Percentiles rank a stretch among this genome's conserved stretches.
These are phyloP conservation scores for Apocrypta bakeri DNA, from an alignment of 1,140 invertebrate genomes.

Conservation along the genomic window DNA sequence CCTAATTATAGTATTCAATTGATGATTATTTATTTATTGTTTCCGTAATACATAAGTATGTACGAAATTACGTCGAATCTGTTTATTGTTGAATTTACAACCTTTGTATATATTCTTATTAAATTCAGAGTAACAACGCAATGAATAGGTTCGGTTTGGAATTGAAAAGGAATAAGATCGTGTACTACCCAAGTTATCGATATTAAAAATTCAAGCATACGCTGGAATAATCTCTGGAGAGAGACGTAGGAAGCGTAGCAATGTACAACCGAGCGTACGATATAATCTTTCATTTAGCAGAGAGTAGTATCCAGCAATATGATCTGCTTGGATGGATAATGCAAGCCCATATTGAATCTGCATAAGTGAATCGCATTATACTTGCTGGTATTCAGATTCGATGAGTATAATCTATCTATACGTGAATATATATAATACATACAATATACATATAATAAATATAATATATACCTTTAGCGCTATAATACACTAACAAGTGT, in stretches of 20 bases:
- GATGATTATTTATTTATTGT: too few relatives aligned
- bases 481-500: too few relatives aligned
- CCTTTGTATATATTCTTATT: too few relatives aligned
- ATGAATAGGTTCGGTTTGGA: not conserved
- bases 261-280: not conserved
- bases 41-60: too few relatives aligned
- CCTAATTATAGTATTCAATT: too few relatives aligned
- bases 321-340: not conserved
- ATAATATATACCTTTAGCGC: not conserved
- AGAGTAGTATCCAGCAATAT: not conserved
- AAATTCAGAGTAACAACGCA: too few relatives aligned
- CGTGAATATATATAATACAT: not conserved
- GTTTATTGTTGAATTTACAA: too few relatives aligned
- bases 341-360: conserved; percentile 3
- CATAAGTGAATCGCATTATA: conserved; percentile 15
- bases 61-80: too few relatives aligned
- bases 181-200: not conserved
- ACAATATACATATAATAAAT: too few relatives aligned
- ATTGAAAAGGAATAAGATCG: not conserved
- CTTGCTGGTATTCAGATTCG: conserved; percentile 18
- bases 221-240: not conserved
- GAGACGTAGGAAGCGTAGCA: not conserved
- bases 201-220: not conserved
- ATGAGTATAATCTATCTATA: not conserved
- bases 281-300: conserved; percentile 24